These are phyloP conservation scores for Brachynemurus nebulosus DNA, from an alignment of 2,888 invertebrate genomes.

Conservation along the genomic window DNA sequence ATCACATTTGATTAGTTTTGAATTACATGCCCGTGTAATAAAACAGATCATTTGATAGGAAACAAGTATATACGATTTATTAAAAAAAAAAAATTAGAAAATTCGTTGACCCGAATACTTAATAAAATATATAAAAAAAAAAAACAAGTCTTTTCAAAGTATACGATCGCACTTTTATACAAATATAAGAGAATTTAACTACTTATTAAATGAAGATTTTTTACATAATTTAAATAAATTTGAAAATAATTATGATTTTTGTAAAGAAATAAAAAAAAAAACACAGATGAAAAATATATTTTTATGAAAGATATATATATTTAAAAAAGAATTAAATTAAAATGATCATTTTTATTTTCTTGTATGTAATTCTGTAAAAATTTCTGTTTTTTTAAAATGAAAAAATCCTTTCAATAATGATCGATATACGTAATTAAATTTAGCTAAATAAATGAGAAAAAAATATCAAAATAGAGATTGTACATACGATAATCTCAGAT, in stretches of 20 bases:
- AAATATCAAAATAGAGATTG: not conserved
- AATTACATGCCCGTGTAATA: no score
- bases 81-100: no score
- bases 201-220: not conserved
- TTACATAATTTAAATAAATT: not conserved
- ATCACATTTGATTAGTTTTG: no score
- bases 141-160: no score
- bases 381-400: no score
- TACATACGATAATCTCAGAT: no score
- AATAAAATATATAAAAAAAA: no score
- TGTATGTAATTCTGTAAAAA: slow-evolving; percentile 1
- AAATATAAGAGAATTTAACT: not conserved
- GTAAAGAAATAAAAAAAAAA: not conserved
- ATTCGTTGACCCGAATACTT: no score
- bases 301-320: not conserved
- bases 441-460: not conserved
- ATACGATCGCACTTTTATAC: not conserved
- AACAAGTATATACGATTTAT: no score
- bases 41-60: no score
- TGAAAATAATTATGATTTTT: not conserved
- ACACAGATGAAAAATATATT: slow-evolving; percentile 1
- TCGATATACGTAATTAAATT: slow-evolving; percentile 2
- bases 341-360: not conserved
- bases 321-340: no score
- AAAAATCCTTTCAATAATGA: not conserved